Base-by-base conservation (phyloP, 2,113 vertebrate genomes). In the Malaclemys terrapin region DNA sequence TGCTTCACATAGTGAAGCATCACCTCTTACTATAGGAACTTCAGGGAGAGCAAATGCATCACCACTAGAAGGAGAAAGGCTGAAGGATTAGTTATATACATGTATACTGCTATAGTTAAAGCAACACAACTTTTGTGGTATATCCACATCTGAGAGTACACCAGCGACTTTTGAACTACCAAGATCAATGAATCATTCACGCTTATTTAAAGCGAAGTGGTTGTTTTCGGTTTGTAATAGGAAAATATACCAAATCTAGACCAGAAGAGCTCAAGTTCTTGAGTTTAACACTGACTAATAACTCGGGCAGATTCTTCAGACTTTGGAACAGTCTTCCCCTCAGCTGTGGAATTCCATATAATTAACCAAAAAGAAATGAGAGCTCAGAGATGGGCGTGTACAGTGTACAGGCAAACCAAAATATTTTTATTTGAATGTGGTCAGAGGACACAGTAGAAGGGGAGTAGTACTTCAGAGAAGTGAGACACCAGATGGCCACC, bases 401-500 rank as follows among this genome's bases (percentile, higher is more conserved):
- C 54, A 80, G 47, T 24, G 20, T 22, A 89, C 65, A 93, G n/a
- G 86, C 80, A 93, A 86, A 91, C 47, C 72, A 92, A 87, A 92
- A 85, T 81, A 45, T 54, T 89, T 69, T 87, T 79, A 96, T 93
- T 91, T 96, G 89, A 95, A 89, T 93, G 78, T 38, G 86, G 92
- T 94, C 19, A 38, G 78, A 93, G 24, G 84, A 78, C 19, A 81
- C 24, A 35, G 84, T 57, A 89, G 42, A 90, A 91, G 83, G 29
- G 54, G 83, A 91, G 75, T 53, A 84, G 78, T n/a, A 93, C 49
- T 80, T 95, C 82, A 84, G 86, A 94, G 91, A 97, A 96, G 88
- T 65, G 89, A 95, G 95, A 97, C 4, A 94, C 75, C 96, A 97
- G 94, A 95, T 94, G 96, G 92, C 80, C 82, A 94, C 89, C 92